Conservation (phyloP, 1,140 invertebrate species). For the Sesamia nonagrioides region DNA sequence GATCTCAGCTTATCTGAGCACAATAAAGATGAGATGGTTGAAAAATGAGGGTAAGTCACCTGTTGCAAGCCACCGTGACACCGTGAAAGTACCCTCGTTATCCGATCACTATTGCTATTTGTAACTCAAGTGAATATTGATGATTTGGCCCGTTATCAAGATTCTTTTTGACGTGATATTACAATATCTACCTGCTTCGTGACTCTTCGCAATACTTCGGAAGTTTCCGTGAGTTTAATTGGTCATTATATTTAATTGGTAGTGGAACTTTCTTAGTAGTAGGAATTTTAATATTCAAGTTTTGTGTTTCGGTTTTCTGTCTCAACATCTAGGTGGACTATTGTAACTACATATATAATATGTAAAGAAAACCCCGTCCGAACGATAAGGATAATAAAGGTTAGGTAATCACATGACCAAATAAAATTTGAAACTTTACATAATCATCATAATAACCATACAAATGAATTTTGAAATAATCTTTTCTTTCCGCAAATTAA, state of each 20-base stretch:
- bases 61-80: conserved; percentile 56
- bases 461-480: no score
- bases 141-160: conserved; percentile 51
- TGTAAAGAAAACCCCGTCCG: no score
- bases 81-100: conserved; percentile 40
- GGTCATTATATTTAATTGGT: conserved; percentile 41
- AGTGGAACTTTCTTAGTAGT: conserved; percentile 4
- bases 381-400: no score
- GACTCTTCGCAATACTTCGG: conserved; percentile 10
- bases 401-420: no score
- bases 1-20: background rate
- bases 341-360: background rate
- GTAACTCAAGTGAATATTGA: conserved; percentile 50
- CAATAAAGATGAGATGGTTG: conserved; percentile 50
- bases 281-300: background rate
- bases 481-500: no score
- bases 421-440: no score
- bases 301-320: background rate
- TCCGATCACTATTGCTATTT: conserved; percentile 47
- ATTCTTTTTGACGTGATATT: background rate
- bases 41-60: conserved; percentile 56
- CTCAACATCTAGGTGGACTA: background rate
- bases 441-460: no score
- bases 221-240: background rate
- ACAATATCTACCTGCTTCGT: conserved; percentile 1